Conservation (phyloP, 2,113 vertebrate species). For the Promerops cafer region DNA sequence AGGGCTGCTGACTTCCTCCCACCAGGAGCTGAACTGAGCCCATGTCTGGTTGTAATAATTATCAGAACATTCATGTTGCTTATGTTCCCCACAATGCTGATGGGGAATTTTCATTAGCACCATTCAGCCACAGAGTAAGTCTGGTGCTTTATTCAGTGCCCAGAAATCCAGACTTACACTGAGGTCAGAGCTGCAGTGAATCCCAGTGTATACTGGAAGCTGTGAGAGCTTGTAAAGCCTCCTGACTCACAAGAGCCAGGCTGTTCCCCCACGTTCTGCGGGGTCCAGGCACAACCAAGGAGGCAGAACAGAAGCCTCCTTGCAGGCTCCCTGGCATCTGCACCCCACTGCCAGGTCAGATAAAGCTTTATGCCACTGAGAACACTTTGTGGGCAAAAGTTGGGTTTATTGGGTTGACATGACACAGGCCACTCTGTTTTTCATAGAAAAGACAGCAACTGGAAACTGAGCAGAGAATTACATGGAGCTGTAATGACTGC, state of each 20-base stretch:
- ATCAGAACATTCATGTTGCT: neutral
- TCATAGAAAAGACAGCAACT: slow-evolving; percentile 10
- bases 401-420: neutral
- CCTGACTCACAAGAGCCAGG: neutral
- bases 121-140: neutral
- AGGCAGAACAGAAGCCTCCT: neutral
- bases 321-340: neutral
- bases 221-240: neutral
- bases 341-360: neutral
- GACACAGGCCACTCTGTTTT: neutral
- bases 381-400: neutral
- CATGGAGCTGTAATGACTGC: neutral
- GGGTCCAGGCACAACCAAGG: neutral
- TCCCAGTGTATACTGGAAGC: neutral
- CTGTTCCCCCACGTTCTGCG: neutral
- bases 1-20: neutral
- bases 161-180: neutral
- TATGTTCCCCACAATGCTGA: neutral
- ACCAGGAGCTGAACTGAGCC: neutral
- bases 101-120: neutral
- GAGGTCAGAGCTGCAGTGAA: neutral
- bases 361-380: neutral
- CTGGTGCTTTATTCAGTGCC: neutral
- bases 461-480: slow-evolving; percentile 1
- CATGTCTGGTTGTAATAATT: neutral